Percentiles rank a stretch among this genome's conserved stretches.
Evolutionary conservation across 37 sponge, comb jelly and placozoan species (phyloP).

Genomic region (Bolinopsis microptera): DNA sequence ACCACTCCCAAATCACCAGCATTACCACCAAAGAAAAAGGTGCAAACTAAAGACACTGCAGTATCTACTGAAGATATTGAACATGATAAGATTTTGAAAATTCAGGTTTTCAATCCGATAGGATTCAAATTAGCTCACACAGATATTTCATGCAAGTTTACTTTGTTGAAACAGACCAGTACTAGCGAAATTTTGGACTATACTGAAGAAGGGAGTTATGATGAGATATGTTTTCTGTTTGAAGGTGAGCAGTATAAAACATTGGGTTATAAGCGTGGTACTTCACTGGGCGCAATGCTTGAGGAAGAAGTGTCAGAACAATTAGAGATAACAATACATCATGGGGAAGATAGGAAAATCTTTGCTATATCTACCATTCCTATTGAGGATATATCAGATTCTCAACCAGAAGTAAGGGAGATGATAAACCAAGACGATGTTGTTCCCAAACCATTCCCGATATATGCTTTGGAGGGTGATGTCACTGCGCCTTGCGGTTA

Average conservation of each 20-base stretch:
- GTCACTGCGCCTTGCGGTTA: conserved; percentile 62
- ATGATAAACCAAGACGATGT: conserved; percentile 30
- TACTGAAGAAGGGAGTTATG: not conserved
- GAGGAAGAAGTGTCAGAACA: conserved; percentile 42
- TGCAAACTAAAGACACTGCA: conserved; percentile 22
- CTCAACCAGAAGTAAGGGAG: conserved; percentile 44
- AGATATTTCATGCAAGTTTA: conserved; percentile 52
- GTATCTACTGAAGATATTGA: conserved; percentile 59
- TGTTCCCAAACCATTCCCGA: conserved; percentile 53
- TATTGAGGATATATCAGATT: conserved; percentile 52
- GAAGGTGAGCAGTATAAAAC: conserved; percentile 49
- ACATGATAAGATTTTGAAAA: conserved; percentile 35
- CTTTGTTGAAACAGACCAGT: not conserved
- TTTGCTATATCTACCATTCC: conserved; percentile 57
- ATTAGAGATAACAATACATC: conserved; percentile 46
- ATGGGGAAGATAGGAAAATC: not conserved
- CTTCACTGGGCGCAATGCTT: not conserved
- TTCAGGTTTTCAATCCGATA: conserved; percentile 18
- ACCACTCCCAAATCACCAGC: not conserved
- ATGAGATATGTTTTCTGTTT: conserved; percentile 40
- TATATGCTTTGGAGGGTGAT: conserved; percentile 51
- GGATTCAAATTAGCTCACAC: conserved; percentile 52
- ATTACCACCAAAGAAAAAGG: not conserved
- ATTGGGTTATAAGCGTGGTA: conserved; percentile 57
- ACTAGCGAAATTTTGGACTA: not conserved